These are phyloP conservation scores for Lasioglossum villosulum DNA, from an alignment of 2,888 invertebrate genomes.

Conservation along the genomic window DNA sequence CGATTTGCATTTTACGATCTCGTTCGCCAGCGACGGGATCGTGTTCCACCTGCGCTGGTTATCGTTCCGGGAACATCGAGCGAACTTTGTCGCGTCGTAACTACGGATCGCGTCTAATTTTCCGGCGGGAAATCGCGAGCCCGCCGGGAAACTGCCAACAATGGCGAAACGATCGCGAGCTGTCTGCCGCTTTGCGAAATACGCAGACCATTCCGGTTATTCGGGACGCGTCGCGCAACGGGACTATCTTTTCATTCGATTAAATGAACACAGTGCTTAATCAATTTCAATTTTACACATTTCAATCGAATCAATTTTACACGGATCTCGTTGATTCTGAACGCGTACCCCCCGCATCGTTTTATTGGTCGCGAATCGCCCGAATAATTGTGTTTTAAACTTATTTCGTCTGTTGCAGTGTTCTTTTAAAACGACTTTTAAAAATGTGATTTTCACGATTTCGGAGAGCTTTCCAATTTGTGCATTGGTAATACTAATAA, in stretches of 20 bases:
- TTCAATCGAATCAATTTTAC: not conserved
- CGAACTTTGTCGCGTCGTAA: slow-evolving; percentile 31
- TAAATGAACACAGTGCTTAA: not conserved
- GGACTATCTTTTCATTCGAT: not conserved
- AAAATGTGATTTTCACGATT: too few relatives aligned
- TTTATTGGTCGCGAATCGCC: not conserved
- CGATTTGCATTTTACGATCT: slow-evolving; percentile 69
- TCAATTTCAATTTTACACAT: not conserved
- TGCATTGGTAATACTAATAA: too few relatives aligned
- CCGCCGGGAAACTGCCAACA: not conserved
- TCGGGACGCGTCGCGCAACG: not conserved
- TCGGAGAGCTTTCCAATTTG: too few relatives aligned
- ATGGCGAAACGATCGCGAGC: not conserved
- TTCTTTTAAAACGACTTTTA: too few relatives aligned
- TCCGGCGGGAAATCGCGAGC: slow-evolving; percentile 35
- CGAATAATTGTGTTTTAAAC: not conserved
- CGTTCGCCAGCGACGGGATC: slow-evolving; percentile 47
- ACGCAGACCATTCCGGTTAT: not conserved
- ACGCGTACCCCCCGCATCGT: not conserved
- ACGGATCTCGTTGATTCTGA: not conserved
- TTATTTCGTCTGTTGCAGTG: not conserved
- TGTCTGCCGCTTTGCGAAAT: not conserved
- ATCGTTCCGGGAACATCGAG: slow-evolving; percentile 32
- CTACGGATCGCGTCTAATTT: slow-evolving; percentile 36
- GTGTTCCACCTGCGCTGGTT: slow-evolving; percentile 33